Evolutionary conservation across 2,113 vertebrate species (phyloP).

Genomic region (Ursus arctos): DNA sequence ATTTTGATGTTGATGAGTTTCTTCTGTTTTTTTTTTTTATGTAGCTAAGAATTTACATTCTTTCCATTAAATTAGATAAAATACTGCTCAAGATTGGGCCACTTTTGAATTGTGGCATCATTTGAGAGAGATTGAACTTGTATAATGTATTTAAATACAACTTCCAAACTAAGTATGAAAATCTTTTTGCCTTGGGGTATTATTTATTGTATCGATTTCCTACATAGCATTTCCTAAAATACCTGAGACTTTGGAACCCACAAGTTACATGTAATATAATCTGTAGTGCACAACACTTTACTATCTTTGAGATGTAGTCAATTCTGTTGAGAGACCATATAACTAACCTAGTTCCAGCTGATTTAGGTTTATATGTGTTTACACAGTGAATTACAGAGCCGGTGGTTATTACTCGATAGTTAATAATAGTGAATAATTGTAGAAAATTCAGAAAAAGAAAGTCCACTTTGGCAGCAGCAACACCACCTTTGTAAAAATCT

Average conservation of each 20-base stretch:
- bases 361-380: not conserved
- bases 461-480: not conserved
- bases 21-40: not conserved
- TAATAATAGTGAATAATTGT: not conserved
- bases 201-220: not conserved
- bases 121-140: not conserved
- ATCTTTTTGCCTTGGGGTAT: slow-evolving; percentile 5
- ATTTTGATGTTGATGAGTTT: not conserved
- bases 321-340: not conserved
- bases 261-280: not conserved
- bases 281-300: not conserved
- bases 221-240: not conserved
- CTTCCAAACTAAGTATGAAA: not conserved
- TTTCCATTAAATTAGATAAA: not conserved
- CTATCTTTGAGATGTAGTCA: not conserved
- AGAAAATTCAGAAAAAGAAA: slow-evolving; percentile 56
- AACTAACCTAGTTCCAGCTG: not conserved
- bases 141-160: not conserved
- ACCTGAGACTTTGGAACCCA: slow-evolving; percentile 10
- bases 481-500: slow-evolving; percentile 16
- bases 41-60: not conserved
- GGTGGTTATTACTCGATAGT: not conserved
- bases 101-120: not conserved
- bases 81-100: not conserved
- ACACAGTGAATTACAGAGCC: not conserved